Conservation (phyloP, 2,113 vertebrate species). For the Zosterops borbonicus region DNA sequence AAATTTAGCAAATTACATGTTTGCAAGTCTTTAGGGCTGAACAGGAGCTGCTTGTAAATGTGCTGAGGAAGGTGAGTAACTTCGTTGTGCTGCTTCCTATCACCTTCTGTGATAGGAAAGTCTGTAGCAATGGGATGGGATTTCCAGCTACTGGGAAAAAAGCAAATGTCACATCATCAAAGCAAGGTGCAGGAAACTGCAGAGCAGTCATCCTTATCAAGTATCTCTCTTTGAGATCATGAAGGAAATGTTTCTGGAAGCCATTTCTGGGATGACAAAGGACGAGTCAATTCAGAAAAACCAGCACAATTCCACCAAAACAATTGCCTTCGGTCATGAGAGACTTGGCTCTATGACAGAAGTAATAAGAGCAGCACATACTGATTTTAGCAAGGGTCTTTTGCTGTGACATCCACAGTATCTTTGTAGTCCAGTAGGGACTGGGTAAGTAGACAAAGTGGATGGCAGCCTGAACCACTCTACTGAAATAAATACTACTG, state of each 20-base stretch:
- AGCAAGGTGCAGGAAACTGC: neutral
- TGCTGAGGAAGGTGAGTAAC: neutral
- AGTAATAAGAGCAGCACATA: neutral
- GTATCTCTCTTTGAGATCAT: neutral
- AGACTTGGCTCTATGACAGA: neutral
- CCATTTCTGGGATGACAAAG: neutral
- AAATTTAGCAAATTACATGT: neutral
- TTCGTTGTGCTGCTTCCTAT: neutral
- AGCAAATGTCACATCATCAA: neutral
- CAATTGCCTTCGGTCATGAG: neutral
- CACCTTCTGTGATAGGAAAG: neutral
- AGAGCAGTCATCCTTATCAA: neutral
- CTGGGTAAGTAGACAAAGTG: neutral
- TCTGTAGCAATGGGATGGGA: neutral
- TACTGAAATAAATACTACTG: neutral
- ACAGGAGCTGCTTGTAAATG: neutral
- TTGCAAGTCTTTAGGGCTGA: neutral
- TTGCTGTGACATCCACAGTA: neutral
- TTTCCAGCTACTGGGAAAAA: neutral
- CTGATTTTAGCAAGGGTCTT: neutral
- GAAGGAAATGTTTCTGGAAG: neutral
- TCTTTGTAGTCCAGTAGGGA: neutral
- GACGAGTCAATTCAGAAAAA: neutral
- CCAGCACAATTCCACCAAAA: neutral
- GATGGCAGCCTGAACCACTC: neutral